Evolutionary conservation across 2,888 invertebrate species (phyloP).

Genomic region (Epiperipatus broadwayi): DNA sequence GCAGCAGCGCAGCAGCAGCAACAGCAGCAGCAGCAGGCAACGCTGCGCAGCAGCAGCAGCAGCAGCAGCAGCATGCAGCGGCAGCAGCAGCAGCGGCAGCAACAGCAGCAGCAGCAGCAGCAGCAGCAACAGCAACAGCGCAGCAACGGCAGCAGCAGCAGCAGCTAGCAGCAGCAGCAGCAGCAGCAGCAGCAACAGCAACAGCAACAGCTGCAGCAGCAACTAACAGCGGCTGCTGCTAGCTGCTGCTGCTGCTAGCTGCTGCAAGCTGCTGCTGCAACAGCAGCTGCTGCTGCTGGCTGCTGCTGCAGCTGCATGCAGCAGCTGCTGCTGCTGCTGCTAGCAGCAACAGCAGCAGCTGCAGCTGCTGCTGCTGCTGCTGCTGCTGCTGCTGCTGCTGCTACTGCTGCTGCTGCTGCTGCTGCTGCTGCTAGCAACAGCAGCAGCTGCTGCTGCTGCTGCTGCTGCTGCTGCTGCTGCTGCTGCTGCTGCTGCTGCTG

Average conservation of each 20-base stretch:
- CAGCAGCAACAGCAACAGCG: conserved; percentile 8
- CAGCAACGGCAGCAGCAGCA: no score
- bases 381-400: neutral
- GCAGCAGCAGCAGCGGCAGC: conserved; percentile 1
- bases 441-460: neutral
- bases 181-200: no score
- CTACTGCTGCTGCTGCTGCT: conserved; percentile 1
- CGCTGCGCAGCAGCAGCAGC: no score
- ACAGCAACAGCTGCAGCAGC: no score
- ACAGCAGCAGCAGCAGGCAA: conserved; percentile 1
- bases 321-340: neutral
- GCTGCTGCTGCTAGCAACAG: conserved; percentile 1
- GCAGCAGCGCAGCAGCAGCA: no score
- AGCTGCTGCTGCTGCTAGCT: no score
- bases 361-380: neutral
- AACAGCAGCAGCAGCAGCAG: conserved; percentile 6
- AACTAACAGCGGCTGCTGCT: no score
- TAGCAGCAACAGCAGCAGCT: conserved; percentile 1
- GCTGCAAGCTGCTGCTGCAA: no score
- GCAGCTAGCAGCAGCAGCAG: conserved; percentile 7
- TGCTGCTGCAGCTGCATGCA: no score
- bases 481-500: neutral
- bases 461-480: conserved; percentile 1
- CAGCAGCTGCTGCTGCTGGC: no score
- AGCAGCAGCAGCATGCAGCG: conserved; percentile 7